Percentiles rank a stretch among this genome's conserved stretches.
Conservation (phyloP, 2,113 vertebrate species). For the Gymnogyps californianus region DNA sequence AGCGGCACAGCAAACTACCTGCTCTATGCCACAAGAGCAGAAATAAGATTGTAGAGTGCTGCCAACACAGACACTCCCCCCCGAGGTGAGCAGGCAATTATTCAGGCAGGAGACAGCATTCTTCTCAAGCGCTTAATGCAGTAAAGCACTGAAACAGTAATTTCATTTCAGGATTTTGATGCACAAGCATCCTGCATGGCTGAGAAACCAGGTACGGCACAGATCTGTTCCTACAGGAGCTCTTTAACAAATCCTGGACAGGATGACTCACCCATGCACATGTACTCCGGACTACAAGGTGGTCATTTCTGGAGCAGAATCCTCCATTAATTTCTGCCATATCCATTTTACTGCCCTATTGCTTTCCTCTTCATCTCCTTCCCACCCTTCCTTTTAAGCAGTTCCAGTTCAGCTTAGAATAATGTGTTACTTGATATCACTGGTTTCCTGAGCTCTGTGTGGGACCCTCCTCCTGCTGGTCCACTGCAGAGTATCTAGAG, state of each 20-base stretch:
- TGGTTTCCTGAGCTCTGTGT: not conserved
- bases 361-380: not conserved
- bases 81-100: not conserved
- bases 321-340: not conserved
- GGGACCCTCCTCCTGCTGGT: not conserved
- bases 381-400: not conserved
- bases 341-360: not conserved
- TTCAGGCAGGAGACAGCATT: not conserved
- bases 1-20: not conserved
- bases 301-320: not conserved
- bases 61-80: not conserved
- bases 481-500: not conserved
- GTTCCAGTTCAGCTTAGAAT: not conserved
- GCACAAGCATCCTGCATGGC: not conserved
- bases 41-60: not conserved
- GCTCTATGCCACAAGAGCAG: not conserved
- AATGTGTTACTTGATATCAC: not conserved
- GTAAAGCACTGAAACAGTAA: not conserved
- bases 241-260: not conserved
- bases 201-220: not conserved
- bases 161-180: not conserved
- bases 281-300: not conserved
- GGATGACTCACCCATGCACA: not conserved
- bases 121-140: not conserved
- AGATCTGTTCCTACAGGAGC: not conserved